Evolutionary conservation across 37 sponge, comb jelly and placozoan genomes (phyloP).

Genomic region (Amphimedon queenslandica): DNA sequence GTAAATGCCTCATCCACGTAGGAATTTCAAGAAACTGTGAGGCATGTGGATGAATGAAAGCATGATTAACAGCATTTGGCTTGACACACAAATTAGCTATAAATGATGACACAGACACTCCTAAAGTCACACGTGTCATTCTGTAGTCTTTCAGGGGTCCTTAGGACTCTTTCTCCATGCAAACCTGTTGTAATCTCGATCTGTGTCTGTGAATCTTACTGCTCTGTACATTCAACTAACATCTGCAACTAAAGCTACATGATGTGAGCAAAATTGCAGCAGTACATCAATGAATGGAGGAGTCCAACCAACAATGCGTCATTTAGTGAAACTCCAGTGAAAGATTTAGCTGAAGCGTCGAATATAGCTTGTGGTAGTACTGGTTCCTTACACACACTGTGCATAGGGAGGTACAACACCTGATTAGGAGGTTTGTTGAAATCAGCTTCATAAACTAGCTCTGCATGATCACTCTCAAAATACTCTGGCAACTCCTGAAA

Average conservation of each 20-base stretch:
- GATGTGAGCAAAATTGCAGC: neutral
- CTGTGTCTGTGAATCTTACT: too few relatives aligned
- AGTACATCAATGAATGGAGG: neutral
- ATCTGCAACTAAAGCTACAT: neutral
- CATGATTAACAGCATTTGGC: neutral
- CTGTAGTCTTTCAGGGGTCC: neutral
- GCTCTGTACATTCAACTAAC: too few relatives aligned
- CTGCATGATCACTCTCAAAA: slow-evolving; percentile 14
- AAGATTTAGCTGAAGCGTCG: neutral
- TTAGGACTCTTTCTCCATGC: neutral
- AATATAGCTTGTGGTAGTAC: neutral
- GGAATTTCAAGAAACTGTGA: neutral
- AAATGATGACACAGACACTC: neutral
- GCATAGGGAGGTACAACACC: neutral
- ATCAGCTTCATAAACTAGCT: slow-evolving; percentile 7
- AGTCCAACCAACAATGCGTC: neutral
- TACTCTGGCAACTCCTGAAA: slow-evolving; percentile 3
- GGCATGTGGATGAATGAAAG: neutral
- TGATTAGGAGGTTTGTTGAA: neutral
- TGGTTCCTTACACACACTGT: neutral
- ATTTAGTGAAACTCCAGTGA: neutral
- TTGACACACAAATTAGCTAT: neutral
- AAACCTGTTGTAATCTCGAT: neutral
- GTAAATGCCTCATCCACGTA: neutral
- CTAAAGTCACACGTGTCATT: too few relatives aligned